A percentile compares a stretch with the other conserved stretches of the same genome.
Conservation (phyloP, 1,140 invertebrate species). For the Leguminivora glycinivorella region DNA sequence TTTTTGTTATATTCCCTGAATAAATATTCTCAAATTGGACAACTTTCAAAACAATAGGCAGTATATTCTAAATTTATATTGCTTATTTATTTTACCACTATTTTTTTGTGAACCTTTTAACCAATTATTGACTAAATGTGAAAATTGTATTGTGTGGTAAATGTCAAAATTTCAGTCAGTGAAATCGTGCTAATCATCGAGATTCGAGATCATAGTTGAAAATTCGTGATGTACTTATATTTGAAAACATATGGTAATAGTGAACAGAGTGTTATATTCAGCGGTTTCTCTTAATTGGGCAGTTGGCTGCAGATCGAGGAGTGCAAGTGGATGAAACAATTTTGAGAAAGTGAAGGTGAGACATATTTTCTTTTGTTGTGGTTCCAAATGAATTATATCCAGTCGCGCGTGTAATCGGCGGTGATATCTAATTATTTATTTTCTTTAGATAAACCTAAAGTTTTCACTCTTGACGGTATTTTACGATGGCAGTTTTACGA, state of each 20-base stretch:
- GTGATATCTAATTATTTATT: conserved; percentile 16
- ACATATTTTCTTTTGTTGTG: conserved; percentile 61
- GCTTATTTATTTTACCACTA: neutral
- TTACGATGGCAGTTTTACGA: neutral
- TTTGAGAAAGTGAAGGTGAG: conserved; percentile 57
- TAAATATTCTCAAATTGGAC: neutral
- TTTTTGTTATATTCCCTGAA: conserved; percentile 7
- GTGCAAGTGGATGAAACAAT: conserved; percentile 61
- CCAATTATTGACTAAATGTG: neutral
- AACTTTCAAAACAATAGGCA: neutral
- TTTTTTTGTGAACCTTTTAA: neutral
- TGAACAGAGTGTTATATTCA: conserved; percentile 14
- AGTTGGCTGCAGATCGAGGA: neutral
- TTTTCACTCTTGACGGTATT: conserved; percentile 15
- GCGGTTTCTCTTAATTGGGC: neutral
- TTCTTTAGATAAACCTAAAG: conserved; percentile 1
- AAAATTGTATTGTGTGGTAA: conserved; percentile 14
- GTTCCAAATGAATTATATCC: conserved; percentile 34
- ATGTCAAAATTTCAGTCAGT: conserved; percentile 24
- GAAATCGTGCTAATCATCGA: conserved; percentile 18
- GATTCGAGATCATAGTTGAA: conserved; percentile 25
- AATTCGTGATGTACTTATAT: conserved; percentile 17
- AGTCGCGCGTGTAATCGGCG: conserved; percentile 36
- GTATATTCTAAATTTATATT: neutral
- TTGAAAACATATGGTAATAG: conserved; percentile 27